These are phyloP conservation scores for Chrysocyon brachyurus DNA, from an alignment of 2,797 vertebrate species.

Conservation along the genomic window DNA sequence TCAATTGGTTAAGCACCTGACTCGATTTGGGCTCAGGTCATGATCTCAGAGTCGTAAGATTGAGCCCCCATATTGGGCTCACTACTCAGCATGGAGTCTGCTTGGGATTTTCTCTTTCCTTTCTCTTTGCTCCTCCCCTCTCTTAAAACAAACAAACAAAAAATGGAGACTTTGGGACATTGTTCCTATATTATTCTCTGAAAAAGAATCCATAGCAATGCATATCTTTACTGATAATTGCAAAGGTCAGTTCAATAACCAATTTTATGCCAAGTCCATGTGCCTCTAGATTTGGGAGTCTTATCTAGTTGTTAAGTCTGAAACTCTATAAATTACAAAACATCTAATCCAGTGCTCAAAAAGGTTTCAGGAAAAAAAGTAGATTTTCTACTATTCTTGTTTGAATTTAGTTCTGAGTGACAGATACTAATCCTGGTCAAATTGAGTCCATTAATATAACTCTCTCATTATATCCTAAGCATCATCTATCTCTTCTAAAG, in stretches of 20 bases:
- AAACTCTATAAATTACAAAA: slow-evolving; percentile 21
- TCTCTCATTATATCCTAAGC: not conserved
- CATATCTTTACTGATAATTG: not conserved
- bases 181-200: not conserved
- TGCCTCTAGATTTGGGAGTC: not conserved
- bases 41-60: not conserved
- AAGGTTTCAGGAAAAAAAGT: not conserved
- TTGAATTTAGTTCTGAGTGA: slow-evolving; percentile 31
- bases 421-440: not conserved
- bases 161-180: not conserved
- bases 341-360: not conserved
- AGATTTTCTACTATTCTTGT: not conserved
- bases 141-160: not conserved
- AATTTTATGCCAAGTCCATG: slow-evolving; percentile 1
- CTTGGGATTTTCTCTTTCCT: not conserved
- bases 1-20: not conserved
- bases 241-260: not conserved
- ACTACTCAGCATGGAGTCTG: not conserved
- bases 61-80: not conserved
- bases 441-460: not conserved
- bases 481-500: slow-evolving; percentile 22
- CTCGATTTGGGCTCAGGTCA: not conserved
- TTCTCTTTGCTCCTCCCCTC: not conserved
- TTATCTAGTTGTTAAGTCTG: not conserved
- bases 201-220: not conserved